These are phyloP conservation scores for Ciconia maguari DNA, from an alignment of 2,113 vertebrate species.

Conservation along the genomic window DNA sequence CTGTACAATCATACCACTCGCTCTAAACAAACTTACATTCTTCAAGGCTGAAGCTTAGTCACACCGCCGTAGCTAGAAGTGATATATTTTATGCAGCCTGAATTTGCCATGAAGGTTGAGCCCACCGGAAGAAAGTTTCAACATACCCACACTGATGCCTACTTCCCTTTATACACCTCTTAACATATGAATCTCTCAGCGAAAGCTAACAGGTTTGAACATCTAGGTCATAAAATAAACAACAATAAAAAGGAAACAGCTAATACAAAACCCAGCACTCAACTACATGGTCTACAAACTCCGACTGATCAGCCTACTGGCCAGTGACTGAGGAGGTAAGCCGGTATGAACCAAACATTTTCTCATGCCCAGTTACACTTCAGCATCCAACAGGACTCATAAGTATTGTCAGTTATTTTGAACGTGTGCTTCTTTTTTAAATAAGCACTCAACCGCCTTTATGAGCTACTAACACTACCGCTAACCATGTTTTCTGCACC, in stretches of 20 bases:
- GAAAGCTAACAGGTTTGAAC: not conserved
- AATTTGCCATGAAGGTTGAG: not conserved
- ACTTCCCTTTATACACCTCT: not conserved
- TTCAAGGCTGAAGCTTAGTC: not conserved
- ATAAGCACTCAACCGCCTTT: not conserved
- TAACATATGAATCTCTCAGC: rapidly evolving
- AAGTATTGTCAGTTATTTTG: not conserved
- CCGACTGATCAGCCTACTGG: not conserved
- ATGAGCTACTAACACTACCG: not conserved
- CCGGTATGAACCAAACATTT: not conserved
- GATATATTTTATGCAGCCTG: not conserved
- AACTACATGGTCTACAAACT: rapidly evolving
- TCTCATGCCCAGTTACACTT: too few species aligned
- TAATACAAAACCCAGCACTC: not conserved
- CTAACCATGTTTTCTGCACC: not conserved
- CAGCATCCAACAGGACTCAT: not conserved
- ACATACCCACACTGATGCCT: rapidly evolving
- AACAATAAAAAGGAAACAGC: not conserved
- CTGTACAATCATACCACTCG: not conserved
- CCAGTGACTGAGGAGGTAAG: not conserved
- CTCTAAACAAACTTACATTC: not conserved
- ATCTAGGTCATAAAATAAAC: not conserved
- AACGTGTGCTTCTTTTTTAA: not conserved
- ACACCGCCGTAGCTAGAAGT: rapidly evolving
- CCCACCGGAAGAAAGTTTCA: not conserved